A percentile compares a stretch with the other conserved stretches of the same genome.
These are phyloP conservation scores for human (Homo sapiens) DNA, from an alignment of 2,113 vertebrate species.

Conservation along the genomic window GRCh38 chr4:28510501-28511000, in stretches of 20 bases:
- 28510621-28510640: neutral
- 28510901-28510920: neutral
- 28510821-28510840: neutral
- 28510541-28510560: neutral
- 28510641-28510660: neutral
- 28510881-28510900: neutral
- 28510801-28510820: neutral
- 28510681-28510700: neutral
- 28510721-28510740: neutral
- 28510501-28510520: neutral
- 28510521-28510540: neutral
- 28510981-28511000: neutral
- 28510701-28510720: neutral
- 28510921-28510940: accelerated
- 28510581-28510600: neutral
- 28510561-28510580: neutral
- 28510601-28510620: neutral
- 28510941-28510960: neutral
- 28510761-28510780: neutral
- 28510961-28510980: conserved; percentile 40
- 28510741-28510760: neutral
- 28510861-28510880: neutral
- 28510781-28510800: neutral
- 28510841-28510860: neutral
- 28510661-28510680: neutral